Evolutionary conservation across 2,888 invertebrate species (phyloP), one percentile per base, ranked within the genome.

Genomic region (Augochlorella aurata): DNA sequence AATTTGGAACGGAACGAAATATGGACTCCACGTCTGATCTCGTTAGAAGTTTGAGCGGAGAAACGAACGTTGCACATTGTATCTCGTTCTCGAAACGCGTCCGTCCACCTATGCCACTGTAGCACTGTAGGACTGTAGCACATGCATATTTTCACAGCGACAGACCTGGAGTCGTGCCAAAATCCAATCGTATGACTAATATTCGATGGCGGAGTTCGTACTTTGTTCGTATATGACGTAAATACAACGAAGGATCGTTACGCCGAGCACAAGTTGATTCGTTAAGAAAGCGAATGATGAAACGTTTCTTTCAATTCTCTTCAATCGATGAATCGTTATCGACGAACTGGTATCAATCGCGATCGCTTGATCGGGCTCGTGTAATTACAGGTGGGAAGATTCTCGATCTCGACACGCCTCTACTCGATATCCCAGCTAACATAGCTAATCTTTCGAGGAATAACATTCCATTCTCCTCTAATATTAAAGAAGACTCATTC

Each of bases 151-250:
- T 82, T 78, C 83, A 81, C 74, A 74, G 47, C 63, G 69, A 74
- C 58, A 14, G 14, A 61, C 72, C 54, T 88, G 88, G 88, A 81
- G 5, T 49, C 9, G 29, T 21, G 84, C 88, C 88, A 88, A 74
- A 82, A 79, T 85, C 74, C 77, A 70, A 87, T 83, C 72, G 81
- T 72, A 71, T 87, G 84, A 88, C 82, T 85, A 88, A 88, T 76
- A 69, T 86, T 81, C 74, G 65, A 86, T 85, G 81, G 78, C 77
- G 79, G 75, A 80, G 58, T 77, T 83, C 54, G 58, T 77, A 73
- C 71, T 77, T 79, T 50, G 21, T n/a, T 47, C 45, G 44, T 65
- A 61, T 54, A 44, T 45, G 38, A 61, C 47, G 63, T 63, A 38
- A 38, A 29, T 38, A 38, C 38, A 58, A 24, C 58, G 24, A 69